Evolutionary conservation across 2,888 invertebrate species (phyloP).

Genomic region (Zelleria hepariella): DNA sequence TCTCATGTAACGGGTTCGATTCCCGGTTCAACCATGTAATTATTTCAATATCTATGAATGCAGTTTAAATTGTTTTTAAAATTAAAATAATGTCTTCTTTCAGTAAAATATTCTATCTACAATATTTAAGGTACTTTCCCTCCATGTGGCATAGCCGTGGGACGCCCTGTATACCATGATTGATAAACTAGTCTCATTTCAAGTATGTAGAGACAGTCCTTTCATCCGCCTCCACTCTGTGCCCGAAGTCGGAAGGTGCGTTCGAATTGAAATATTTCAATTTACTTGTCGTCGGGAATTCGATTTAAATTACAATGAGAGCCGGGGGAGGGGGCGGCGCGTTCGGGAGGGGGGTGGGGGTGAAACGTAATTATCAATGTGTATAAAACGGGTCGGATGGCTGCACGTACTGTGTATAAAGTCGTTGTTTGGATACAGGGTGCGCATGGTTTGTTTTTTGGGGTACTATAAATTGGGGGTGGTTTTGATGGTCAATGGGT

Average conservation of each 20-base stretch:
- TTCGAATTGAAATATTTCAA: slow-evolving; percentile 68
- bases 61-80: too few species aligned
- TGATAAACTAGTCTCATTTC: too few species aligned
- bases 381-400: slow-evolving; percentile 46
- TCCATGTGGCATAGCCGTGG: too few species aligned
- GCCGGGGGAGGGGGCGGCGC: slow-evolving; percentile 17
- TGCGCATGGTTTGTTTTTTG: slow-evolving; percentile 2
- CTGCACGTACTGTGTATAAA: slow-evolving; percentile 32
- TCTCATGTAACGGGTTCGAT: too few species aligned
- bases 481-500: too few species aligned
- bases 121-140: too few species aligned
- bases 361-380: slow-evolving; percentile 53
- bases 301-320: slow-evolving; percentile 69
- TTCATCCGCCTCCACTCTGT: neutral
- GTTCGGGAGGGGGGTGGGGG: slow-evolving; percentile 11
- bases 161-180: too few species aligned
- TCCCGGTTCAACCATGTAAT: too few species aligned
- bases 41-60: too few species aligned
- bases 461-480: too few species aligned
- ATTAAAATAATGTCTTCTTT: too few species aligned
- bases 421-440: slow-evolving; percentile 9
- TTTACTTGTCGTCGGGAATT: slow-evolving; percentile 66
- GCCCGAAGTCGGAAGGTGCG: slow-evolving; percentile 39
- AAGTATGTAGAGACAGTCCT: neutral
- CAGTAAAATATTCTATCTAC: too few species aligned